Base-by-base conservation (phyloP, 2,113 vertebrate genomes). In the Corythornis vintsioides region DNA sequence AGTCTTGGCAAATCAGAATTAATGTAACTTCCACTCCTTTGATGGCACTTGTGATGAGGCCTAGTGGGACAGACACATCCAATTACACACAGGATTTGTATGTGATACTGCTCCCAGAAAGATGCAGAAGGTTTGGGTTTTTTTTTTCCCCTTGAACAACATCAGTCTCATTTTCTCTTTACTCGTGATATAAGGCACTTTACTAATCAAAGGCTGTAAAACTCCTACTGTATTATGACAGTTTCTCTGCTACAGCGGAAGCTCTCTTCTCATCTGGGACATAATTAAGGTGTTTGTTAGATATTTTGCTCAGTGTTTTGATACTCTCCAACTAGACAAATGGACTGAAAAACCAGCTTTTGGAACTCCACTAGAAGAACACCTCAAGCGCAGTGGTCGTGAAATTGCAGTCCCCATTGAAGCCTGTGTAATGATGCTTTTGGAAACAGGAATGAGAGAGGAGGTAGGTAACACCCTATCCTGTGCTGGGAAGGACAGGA, bases 311-410 rank as follows among this genome's bases (percentile, higher is more conserved):
- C 56, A 91, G 84, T 70, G 70, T 74, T 92, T 75, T 95, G 93
- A 76, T 94, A 43, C 96, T 97, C 63, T 97, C 83, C 96, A 91
- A 94, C 88, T 86, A 99, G 99, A 99, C 97, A 99, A 99, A 53
- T 99, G 99, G 99, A 98, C 97, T 6, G 99, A 99, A 95, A 99
- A 99, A 85, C 99, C 99, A 19, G 99, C 99, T 6, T 99, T 99
- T 64, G 99, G 99, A 79, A 99, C 98, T 0, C 98, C 97, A 2
- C 78, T 99, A 94, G 99, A 99, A 13, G 99, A 99, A 60, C 99
- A 99, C 78, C 98, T 99, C 88, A 99, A 99, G 81, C 98, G 99
- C 86, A 99, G 99, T 1, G 96, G 98, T n/a, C 98, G 99, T 21
- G 99, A 99, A 90, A 98, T 99, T 1, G 99, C 99, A 0, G 97